These are phyloP conservation scores for Parasteatoda tepidariorum DNA, from an alignment of 1,140 invertebrate species.

Conservation along the genomic window DNA sequence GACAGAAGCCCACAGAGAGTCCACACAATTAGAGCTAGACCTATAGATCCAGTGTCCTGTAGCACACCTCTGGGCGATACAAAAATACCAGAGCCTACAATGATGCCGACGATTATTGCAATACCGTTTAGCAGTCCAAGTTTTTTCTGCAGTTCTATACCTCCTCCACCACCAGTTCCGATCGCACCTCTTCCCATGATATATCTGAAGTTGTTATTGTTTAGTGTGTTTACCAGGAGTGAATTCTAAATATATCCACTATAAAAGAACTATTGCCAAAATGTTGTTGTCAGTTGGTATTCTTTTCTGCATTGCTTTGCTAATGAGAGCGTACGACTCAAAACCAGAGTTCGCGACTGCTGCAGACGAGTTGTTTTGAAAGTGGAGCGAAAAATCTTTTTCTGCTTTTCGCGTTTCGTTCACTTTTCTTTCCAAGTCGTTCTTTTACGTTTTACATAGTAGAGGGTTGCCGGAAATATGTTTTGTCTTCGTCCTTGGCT, in stretches of 20 bases:
- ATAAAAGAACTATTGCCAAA: slow-evolving; percentile 14
- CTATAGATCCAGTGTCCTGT: slow-evolving; percentile 66
- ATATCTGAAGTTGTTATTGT: not conserved
- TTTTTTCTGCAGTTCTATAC: slow-evolving; percentile 30
- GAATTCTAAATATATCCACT: not conserved
- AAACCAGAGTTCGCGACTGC: not conserved
- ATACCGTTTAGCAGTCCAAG: slow-evolving; percentile 86
- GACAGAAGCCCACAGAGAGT: slow-evolving; percentile 75
- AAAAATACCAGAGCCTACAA: slow-evolving; percentile 83
- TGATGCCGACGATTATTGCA: slow-evolving; percentile 85
- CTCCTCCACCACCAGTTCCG: not conserved
- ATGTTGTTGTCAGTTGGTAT: not conserved
- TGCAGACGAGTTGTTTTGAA: not conserved
- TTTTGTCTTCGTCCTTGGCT: not conserved
- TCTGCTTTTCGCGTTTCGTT: not conserved
- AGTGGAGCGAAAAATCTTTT: not conserved
- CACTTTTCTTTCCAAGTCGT: not conserved
- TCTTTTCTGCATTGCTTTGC: too few species aligned
- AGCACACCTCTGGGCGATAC: slow-evolving; percentile 71
- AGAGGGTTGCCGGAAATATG: slow-evolving; percentile 11
- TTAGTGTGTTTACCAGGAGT: not conserved
- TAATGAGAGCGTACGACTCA: too few species aligned
- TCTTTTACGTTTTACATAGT: not conserved
- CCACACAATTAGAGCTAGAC: slow-evolving; percentile 67
- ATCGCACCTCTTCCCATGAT: not conserved